These are phyloP conservation scores for Felis catus DNA, from an alignment of 2,113 vertebrate species.

Conservation along the genomic window DNA sequence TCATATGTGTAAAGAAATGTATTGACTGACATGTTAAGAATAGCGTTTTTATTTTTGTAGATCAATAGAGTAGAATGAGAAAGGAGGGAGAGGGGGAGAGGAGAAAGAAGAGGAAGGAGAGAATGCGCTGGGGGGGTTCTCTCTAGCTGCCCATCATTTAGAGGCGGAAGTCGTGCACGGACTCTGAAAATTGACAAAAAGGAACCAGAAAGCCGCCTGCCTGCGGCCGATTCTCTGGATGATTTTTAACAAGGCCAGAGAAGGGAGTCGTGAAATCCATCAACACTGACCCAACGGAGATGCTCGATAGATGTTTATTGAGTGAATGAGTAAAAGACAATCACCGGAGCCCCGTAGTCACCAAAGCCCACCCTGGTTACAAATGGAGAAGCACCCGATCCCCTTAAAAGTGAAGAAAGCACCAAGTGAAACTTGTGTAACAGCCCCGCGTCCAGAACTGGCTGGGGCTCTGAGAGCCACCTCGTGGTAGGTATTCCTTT, in stretches of 20 bases:
- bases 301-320: conserved; percentile 48
- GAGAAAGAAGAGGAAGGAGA: neutral
- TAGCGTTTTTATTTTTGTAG: neutral
- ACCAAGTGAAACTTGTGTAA: accelerated
- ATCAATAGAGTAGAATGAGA: neutral
- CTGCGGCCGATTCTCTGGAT: accelerated
- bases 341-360: neutral
- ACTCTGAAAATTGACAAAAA: neutral
- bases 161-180: neutral
- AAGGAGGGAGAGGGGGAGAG: neutral
- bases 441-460: accelerated
- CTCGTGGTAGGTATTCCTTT: neutral
- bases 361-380: neutral
- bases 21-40: neutral
- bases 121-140: accelerated
- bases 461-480: neutral
- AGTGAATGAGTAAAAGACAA: neutral
- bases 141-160: neutral
- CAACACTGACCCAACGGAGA: neutral
- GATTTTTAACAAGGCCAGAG: neutral
- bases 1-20: neutral
- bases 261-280: neutral
- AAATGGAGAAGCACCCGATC: neutral
- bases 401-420: neutral
- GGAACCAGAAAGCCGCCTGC: neutral